Conservation (phyloP, 2,113 vertebrate genomes). For the Syngnathus typhle region DNA sequence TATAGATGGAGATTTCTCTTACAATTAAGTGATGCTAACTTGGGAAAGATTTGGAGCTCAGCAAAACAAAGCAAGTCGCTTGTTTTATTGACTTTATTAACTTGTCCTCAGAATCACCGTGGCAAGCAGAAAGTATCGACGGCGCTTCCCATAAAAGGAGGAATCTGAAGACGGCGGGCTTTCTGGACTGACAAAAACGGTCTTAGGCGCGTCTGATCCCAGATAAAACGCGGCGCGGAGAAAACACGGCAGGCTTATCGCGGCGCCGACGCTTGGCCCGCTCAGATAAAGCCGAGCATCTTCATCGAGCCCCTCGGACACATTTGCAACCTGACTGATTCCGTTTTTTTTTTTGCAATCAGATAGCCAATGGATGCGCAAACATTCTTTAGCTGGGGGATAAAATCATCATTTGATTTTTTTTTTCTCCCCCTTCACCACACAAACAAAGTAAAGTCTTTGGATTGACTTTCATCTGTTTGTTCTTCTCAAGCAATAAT, state of each 20-base stretch:
- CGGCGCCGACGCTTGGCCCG: not conserved
- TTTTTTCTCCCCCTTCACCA: not conserved
- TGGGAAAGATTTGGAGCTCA: not conserved
- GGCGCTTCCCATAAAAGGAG: not conserved
- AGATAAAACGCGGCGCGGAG: not conserved
- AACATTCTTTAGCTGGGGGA: not conserved
- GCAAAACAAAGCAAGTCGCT: not conserved
- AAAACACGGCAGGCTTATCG: not conserved
- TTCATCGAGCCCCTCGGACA: slow-evolving; percentile 2
- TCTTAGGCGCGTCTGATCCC: slow-evolving; percentile 5
- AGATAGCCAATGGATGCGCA: not conserved
- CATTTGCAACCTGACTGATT: not conserved
- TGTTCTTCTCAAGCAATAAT: not conserved
- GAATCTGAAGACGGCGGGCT: not conserved
- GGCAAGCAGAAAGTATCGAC: not conserved
- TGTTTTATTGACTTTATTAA: not conserved
- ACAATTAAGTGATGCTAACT: not conserved
- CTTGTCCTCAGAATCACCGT: not conserved
- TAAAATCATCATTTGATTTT: not conserved
- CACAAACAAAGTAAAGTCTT: not conserved
- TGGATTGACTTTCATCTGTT: not conserved
- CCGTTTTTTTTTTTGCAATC: not conserved
- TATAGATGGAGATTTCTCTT: no score
- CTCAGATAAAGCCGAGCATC: slow-evolving; percentile 5
- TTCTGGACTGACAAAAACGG: slow-evolving; percentile 1